Percentiles rank a stretch among this genome's conserved stretches.
phyloP scores from a whole-genome alignment of 2,888 invertebrate genomes.

The Argyresthia albistria region DNA sequence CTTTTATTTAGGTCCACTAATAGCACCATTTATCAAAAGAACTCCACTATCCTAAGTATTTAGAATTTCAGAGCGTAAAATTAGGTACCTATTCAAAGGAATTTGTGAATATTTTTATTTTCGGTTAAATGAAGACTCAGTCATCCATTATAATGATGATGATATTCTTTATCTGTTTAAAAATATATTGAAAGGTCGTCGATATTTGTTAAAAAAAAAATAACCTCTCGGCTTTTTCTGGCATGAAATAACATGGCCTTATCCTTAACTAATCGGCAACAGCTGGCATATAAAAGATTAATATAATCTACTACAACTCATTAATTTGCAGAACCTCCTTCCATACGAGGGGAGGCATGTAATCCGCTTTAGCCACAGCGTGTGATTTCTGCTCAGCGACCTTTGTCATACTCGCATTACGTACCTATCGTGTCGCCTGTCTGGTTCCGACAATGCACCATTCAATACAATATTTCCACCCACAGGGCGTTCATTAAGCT shows the following conservation, averaged over 20 bases:
- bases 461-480: neutral
- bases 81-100: too few species aligned
- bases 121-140: too few species aligned
- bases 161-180: too few species aligned
- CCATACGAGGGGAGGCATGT: neutral
- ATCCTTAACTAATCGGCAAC: neutral
- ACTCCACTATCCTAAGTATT: too few species aligned
- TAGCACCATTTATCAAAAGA: neutral
- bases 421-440: neutral
- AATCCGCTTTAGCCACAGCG: neutral
- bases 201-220: too few species aligned
- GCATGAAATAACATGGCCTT: too few species aligned
- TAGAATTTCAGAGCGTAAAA: too few species aligned
- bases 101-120: too few species aligned
- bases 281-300: neutral
- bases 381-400: neutral
- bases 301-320: neutral
- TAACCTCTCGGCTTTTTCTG: too few species aligned
- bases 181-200: too few species aligned
- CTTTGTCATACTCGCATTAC: too few species aligned
- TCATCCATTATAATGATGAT: too few species aligned
- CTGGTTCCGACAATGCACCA: neutral
- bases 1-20: constrained; percentile 22
- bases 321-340: neutral
- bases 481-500: neutral